These are phyloP conservation scores for Arbacia lixula DNA, from an alignment of 53 echinoderm and acorn worm species.

Conservation along the genomic window DNA sequence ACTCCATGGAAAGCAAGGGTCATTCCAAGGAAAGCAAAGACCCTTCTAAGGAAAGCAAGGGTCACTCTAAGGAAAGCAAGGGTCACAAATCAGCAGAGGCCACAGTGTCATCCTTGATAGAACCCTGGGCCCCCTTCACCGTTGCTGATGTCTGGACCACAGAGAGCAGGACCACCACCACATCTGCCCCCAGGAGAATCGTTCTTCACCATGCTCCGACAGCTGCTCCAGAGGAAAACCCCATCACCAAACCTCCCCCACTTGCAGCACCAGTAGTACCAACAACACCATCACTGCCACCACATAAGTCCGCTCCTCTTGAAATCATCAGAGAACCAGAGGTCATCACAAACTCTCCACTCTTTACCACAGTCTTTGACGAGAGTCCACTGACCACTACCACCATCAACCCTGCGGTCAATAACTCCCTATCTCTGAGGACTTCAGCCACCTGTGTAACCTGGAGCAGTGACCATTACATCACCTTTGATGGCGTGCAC, in stretches of 20 bases:
- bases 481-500: conserved; percentile 75
- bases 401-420: not conserved
- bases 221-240: not conserved
- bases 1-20: conserved; percentile 5
- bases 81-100: not conserved
- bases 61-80: not conserved
- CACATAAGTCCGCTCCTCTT: too few species aligned
- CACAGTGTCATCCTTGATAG: too few species aligned
- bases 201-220: not conserved
- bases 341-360: too few species aligned
- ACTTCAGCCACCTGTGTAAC: conserved; percentile 77
- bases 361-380: too few species aligned
- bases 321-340: too few species aligned
- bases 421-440: conserved; percentile 31
- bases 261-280: not conserved
- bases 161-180: not conserved
- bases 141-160: not conserved
- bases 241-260: not conserved
- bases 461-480: conserved; percentile 86
- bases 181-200: conserved; percentile 27
- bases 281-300: too few species aligned
- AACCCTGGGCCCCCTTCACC: not conserved
- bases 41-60: not conserved
- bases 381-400: too few species aligned
- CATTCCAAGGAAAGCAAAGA: conserved; percentile 11